phyloP scores from a whole-genome alignment of 2,113 vertebrate species.

The Myotis davidii region DNA sequence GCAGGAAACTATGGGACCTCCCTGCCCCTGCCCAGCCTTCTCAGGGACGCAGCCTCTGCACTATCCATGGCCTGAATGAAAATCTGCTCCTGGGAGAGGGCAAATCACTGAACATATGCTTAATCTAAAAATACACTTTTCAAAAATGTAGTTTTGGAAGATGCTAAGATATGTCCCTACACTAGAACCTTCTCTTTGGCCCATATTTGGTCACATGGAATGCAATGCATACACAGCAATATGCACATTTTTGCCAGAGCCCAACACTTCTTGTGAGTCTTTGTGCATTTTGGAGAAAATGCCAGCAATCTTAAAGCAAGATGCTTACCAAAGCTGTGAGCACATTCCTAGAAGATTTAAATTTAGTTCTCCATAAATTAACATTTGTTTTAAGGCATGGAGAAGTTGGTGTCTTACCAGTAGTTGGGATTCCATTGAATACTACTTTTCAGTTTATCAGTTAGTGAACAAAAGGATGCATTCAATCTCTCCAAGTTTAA shows the following conservation, averaged over 20 bases:
- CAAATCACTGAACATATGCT: slow-evolving; percentile 84
- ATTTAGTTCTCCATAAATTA: slow-evolving; percentile 75
- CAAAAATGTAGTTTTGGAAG: slow-evolving; percentile 83
- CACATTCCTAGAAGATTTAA: slow-evolving; percentile 61
- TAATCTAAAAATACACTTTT: slow-evolving; percentile 82
- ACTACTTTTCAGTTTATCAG: background rate
- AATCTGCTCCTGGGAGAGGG: slow-evolving; percentile 82
- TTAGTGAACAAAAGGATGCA: background rate
- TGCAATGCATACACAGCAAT: slow-evolving; percentile 71
- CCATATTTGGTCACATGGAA: slow-evolving; percentile 81
- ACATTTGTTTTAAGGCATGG: slow-evolving; percentile 61
- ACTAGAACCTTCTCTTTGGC: slow-evolving; percentile 79
- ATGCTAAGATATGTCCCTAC: slow-evolving; percentile 80
- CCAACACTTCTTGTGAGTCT: slow-evolving; percentile 79
- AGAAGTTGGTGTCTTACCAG: slow-evolving; percentile 37
- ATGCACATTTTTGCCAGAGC: slow-evolving; percentile 64
- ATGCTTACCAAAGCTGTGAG: slow-evolving; percentile 76
- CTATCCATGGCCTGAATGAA: slow-evolving; percentile 75
- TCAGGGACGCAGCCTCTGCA: slow-evolving; percentile 61
- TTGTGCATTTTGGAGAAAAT: slow-evolving; percentile 80
- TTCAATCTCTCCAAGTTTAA: slow-evolving; percentile 25
- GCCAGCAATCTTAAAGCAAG: slow-evolving; percentile 78
- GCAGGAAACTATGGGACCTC: slow-evolving; percentile 80
- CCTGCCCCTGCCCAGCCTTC: slow-evolving; percentile 76
- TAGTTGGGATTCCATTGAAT: background rate